These are phyloP conservation scores for Coleophora deauratella DNA, from an alignment of 2,888 invertebrate species.

Conservation along the genomic window DNA sequence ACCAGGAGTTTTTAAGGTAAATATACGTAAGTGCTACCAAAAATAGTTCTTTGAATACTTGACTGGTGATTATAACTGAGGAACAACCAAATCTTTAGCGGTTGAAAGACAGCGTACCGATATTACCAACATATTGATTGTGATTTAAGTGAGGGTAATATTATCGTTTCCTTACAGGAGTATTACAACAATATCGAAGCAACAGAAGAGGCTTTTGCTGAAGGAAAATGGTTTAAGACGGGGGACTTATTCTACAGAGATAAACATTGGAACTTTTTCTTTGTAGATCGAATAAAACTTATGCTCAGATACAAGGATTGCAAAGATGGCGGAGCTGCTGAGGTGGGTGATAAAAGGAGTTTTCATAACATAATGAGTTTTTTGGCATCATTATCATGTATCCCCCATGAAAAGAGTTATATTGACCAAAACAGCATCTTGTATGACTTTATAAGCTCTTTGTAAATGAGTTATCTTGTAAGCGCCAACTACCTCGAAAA, in stretches of 20 bases:
- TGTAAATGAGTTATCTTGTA: no score
- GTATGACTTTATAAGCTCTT: no score
- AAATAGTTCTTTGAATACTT: no score
- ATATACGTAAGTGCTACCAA: neutral
- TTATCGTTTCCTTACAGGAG: conserved; percentile 27
- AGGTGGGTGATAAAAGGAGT: no score
- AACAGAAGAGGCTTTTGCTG: conserved; percentile 52
- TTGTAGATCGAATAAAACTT: conserved; percentile 67
- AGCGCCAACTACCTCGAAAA: no score
- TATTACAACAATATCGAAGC: conserved; percentile 56
- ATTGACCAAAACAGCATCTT: no score
- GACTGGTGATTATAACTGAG: no score
- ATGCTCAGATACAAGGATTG: conserved; percentile 62
- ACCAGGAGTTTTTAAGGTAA: conserved; percentile 25
- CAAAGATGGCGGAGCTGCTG: conserved; percentile 44
- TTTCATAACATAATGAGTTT: no score
- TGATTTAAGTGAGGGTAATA: no score
- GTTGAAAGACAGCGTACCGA: neutral
- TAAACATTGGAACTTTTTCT: conserved; percentile 56
- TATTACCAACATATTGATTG: no score
- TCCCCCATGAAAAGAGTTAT: no score
- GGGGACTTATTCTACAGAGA: conserved; percentile 69
- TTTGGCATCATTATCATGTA: no score
- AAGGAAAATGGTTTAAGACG: conserved; percentile 63
- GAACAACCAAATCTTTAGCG: neutral